A percentile compares a stretch with the other conserved stretches of the same genome.
Conservation (phyloP, 2,797 vertebrate genomes). For the Sebastes paucispinis region DNA sequence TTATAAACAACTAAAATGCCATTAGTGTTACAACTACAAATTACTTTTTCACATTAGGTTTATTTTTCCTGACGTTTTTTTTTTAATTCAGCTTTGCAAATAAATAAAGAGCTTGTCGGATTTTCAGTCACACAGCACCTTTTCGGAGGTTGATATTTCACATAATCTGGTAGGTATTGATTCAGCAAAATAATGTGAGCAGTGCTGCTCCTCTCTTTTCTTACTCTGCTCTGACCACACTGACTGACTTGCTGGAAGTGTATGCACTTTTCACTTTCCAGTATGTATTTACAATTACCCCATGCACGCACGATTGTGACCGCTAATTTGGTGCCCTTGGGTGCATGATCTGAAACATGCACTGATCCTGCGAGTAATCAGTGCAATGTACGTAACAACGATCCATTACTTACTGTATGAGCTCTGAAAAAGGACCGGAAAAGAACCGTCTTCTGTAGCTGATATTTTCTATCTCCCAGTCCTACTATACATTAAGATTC, state of each 20-base stretch:
- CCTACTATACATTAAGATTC: background rate
- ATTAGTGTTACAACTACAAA: background rate
- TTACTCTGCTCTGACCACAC: constrained; percentile 43
- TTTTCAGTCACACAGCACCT: constrained; percentile 30
- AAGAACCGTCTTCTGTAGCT: too few species aligned
- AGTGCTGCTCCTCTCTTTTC: constrained; percentile 19
- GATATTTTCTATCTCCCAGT: too few species aligned
- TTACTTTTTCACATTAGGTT: background rate
- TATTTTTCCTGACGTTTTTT: background rate
- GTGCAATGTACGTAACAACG: too few species aligned
- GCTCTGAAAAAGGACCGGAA: too few species aligned
- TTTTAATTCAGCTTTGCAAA: background rate
- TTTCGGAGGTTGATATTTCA: constrained; percentile 52
- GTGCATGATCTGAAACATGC: background rate
- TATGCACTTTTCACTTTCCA: constrained; percentile 54
- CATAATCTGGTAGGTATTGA: constrained; percentile 66
- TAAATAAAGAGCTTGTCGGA: constrained; percentile 4
- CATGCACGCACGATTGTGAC: background rate
- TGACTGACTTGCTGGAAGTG: constrained; percentile 59
- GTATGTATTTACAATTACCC: constrained; percentile 38
- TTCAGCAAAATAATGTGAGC: constrained; percentile 56
- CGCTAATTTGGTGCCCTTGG: constrained; percentile 35
- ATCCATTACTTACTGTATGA: too few species aligned
- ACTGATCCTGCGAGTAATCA: background rate
- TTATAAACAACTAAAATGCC: constrained; percentile 11